Base-by-base conservation (phyloP, 53 echinoderm and acorn worm species). In the Henricia sp. region DNA sequence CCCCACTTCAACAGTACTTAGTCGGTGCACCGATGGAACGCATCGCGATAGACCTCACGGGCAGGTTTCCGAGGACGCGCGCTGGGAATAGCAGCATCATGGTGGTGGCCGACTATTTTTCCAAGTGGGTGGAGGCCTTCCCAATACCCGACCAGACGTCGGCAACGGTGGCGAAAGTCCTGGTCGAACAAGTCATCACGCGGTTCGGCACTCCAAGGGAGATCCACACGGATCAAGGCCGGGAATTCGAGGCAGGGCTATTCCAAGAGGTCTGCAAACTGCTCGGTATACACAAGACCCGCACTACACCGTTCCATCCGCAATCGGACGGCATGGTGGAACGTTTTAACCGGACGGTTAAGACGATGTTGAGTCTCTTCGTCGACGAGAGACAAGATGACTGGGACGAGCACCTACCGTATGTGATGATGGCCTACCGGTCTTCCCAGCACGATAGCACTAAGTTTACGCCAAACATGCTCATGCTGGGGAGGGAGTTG, bases 311-410 rank as follows among this genome's bases (percentile, higher is more conserved):
- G n/a, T 38, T 86, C 5, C 77, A 86, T n/a, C 75, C 86, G 3
- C 86, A 86, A 76, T 50, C 75, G 13, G 74, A 86, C 35, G 86
- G 86, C 1, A 86, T 76, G 86, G 65, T 77, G 20, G 86, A 86
- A 29, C 21, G 86, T 17, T 63, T 63, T 4, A 86, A 86, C 29
- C n/a, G 74, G 37, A 74, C 65, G 2, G 32, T 86, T 5, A 38
- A 87, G 36, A 54, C 38, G 5, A 75, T 76, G 86, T 27, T 86
- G 28, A 26, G 75, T 5, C 64, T 51, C 51, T 41, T 62, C 63
- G 86, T 86, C 20, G 46, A n/a, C 20, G 37, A 46, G 1, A 71
- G 65, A 9, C 76, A 86, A 13, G 30, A 67, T 50, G 75, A 64
- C 37, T 66, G 35, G 52, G 65, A 70, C 55, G 24, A 13, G 16